Base-by-base conservation (phyloP, 1,140 invertebrate genomes). In the Rhynchophorus ferrugineus region DNA sequence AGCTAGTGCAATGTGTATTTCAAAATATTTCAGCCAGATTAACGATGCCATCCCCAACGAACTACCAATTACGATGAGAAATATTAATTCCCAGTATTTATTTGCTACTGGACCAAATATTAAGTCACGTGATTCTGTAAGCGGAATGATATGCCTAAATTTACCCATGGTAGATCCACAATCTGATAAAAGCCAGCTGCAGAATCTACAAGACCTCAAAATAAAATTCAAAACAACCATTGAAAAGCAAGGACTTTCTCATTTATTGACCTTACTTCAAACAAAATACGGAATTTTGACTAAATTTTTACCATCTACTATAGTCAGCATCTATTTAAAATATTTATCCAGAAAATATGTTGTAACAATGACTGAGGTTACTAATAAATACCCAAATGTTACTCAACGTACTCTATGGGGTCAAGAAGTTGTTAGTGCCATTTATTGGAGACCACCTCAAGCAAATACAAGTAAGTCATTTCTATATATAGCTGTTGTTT, bases 401-500 rank as follows among this genome's bases (percentile, higher is more conserved):
- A 68, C 63, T 5, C 65, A 73, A 19, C 71, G 59, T 0, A 66
- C 65, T 17, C 75, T 79, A 5, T 85, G 84, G 75, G 81, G 85
- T 1, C 81, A 87, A 38, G 74, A 77, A 22, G 75, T 89, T 0
- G 75, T 78, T 14, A 75, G 76, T 50, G 76, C 83, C 0, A 66
- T 89, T n/a, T 85, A 84, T 56, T 89, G 85, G 79, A 74, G 83
- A 56, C 85, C 87, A 19, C 84, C 84, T 2, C 86, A 88, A 67
- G 84, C 84, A 18, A 89, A 89, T 66, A 85, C 85, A 34, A 81
- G 86, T 86, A 71, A 79, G 59, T n/a, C 5, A 16, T 6, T 44
- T 29, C 7, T 24, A 1, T 11, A n/a, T 44, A 29, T 6, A 11
- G 24, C 24, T 29, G 11, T 5, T 6, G 11, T 29, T 5, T 6